Evolutionary conservation across 2,797 vertebrate genomes (phyloP).

Genomic region (Cryptoblepharus egeriae): DNA sequence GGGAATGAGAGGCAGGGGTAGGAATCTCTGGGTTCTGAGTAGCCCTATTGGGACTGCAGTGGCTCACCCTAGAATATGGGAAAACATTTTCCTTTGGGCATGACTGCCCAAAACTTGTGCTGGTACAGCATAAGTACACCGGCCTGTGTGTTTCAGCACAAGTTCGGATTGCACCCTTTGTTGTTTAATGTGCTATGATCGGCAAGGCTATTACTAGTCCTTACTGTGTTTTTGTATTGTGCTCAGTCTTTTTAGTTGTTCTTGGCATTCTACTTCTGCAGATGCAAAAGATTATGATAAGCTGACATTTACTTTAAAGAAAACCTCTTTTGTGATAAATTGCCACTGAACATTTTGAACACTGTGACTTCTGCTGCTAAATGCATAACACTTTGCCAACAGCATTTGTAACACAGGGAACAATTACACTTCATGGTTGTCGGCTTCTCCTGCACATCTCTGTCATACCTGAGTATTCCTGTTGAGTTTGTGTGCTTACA

Average conservation of each 20-base stretch:
- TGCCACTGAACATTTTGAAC: background rate
- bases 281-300: background rate
- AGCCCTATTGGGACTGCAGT: no score
- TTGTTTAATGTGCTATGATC: background rate
- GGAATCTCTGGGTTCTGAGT: no score
- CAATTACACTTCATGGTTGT: background rate
- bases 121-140: no score
- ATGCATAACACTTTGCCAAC: conserved; percentile 2
- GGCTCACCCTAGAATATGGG: no score
- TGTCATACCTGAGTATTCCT: background rate
- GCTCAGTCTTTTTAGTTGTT: background rate
- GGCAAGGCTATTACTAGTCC: background rate
- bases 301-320: background rate
- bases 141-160: no score
- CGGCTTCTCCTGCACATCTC: background rate
- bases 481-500: background rate
- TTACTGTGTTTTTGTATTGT: background rate
- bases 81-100: no score
- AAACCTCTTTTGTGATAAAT: background rate
- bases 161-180: no score
- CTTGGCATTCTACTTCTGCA: background rate
- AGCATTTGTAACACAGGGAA: background rate
- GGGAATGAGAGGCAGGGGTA: no score
- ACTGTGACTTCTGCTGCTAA: fast-evolving
- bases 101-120: no score